These are phyloP conservation scores for Cyprinodon variegatus DNA, from an alignment of 2,113 vertebrate species.

Conservation along the genomic window DNA sequence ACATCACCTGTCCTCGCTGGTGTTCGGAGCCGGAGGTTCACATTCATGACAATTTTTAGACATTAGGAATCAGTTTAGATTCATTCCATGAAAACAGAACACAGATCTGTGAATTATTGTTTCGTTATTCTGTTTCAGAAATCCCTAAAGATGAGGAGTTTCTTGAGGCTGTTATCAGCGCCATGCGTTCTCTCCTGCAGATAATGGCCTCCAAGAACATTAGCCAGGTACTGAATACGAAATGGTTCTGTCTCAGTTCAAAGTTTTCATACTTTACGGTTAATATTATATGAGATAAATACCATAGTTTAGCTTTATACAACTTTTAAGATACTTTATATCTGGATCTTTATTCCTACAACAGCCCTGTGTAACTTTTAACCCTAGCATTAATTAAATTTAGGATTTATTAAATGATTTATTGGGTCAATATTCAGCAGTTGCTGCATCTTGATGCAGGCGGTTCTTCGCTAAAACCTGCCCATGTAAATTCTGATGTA, in stretches of 20 bases:
- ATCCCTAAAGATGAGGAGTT: constrained; percentile 89
- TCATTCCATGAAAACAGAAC: neutral
- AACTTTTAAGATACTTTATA: neutral
- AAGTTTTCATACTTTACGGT: neutral
- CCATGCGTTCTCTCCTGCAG: constrained; percentile 91
- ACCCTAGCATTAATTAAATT: too few species aligned
- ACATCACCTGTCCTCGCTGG: constrained; percentile 86
- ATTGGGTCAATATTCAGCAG: too few species aligned
- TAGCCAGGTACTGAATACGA: constrained; percentile 82
- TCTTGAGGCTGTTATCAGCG: constrained; percentile 92
- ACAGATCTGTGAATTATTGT: neutral
- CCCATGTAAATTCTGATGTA: too few species aligned
- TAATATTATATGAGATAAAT: neutral
- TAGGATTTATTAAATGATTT: too few species aligned
- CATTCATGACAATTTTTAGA: neutral
- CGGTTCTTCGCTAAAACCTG: too few species aligned
- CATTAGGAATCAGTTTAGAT: neutral
- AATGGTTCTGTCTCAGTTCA: neutral
- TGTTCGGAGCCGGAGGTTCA: constrained; percentile 87
- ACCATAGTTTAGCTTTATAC: neutral
- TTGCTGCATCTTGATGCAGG: too few species aligned
- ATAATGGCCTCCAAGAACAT: constrained; percentile 93
- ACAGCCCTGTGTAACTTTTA: neutral
- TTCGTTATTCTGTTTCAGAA: constrained; percentile 74
- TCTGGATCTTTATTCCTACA: neutral